Evolutionary conservation across 1,140 invertebrate species (phyloP).

Genomic region (Lysiphlebus fabarum): DNA sequence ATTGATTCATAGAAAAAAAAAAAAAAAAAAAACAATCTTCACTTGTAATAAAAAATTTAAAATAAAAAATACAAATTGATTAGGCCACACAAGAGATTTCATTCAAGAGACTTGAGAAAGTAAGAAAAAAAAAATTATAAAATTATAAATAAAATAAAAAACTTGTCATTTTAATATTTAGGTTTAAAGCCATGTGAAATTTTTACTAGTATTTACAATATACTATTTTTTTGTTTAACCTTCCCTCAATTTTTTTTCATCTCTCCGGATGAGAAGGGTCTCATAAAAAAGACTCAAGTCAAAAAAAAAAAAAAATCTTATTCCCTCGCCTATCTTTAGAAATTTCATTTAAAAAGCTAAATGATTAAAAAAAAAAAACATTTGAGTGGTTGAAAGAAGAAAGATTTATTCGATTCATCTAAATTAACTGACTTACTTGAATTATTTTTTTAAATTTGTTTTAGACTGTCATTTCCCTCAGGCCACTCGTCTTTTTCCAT

Average conservation of each 20-base stretch:
- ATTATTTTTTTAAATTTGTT: slow-evolving; percentile 41
- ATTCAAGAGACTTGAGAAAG: no score
- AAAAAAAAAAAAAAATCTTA: slow-evolving; percentile 4
- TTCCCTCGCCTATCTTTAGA: not conserved
- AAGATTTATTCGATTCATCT: slow-evolving; percentile 9
- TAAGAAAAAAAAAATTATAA: no score
- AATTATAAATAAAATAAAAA: no score
- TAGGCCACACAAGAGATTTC: no score
- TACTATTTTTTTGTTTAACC: not conserved
- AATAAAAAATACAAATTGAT: no score
- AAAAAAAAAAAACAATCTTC: no score
- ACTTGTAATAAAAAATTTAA: no score
- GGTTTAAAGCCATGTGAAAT: slow-evolving; percentile 8
- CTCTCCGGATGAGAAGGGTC: slow-evolving; percentile 11
- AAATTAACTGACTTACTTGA: slow-evolving; percentile 2
- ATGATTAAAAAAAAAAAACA: slow-evolving; percentile 10
- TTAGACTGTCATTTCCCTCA: slow-evolving; percentile 75
- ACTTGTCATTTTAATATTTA: not conserved
- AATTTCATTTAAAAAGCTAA: not conserved
- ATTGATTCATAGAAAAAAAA: no score
- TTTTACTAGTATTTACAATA: not conserved
- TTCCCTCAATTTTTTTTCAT: no score
- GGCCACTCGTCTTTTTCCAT: slow-evolving; percentile 79
- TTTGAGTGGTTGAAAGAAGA: slow-evolving; percentile 13
- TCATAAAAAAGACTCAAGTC: not conserved